phyloP scores from a whole-genome alignment of 2,888 invertebrate genomes.

The Synergus laeviventris region DNA sequence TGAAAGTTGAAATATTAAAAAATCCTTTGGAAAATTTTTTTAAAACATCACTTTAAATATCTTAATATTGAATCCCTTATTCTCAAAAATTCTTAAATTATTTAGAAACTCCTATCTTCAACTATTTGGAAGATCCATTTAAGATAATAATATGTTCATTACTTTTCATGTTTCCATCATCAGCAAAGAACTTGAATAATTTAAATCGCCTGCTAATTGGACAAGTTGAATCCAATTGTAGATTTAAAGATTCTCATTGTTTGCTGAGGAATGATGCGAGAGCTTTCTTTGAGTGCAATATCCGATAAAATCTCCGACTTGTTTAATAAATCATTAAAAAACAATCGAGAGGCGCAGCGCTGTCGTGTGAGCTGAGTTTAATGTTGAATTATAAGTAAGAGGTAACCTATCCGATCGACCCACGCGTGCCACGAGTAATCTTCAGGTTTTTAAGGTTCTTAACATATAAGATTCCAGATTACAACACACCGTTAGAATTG shows the following conservation, averaged over 20 bases:
- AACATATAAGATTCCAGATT: constrained; percentile 39
- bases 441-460: constrained; percentile 27
- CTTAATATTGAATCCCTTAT: too few relatives aligned
- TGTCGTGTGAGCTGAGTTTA: constrained; percentile 35
- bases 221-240: not conserved
- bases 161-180: not conserved
- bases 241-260: constrained; percentile 18
- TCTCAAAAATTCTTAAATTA: too few relatives aligned
- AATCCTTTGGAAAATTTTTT: too few relatives aligned
- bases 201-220: constrained; percentile 41
- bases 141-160: not conserved
- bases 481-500: constrained; percentile 37
- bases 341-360: constrained; percentile 40
- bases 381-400: constrained; percentile 40
- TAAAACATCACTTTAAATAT: too few relatives aligned
- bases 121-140: too few relatives aligned
- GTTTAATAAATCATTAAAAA: constrained; percentile 41
- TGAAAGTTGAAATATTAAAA: too few relatives aligned
- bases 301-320: constrained; percentile 27
- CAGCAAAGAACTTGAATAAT: not conserved
- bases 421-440: constrained; percentile 30
- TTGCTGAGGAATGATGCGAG: constrained; percentile 22
- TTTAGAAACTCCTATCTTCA: too few relatives aligned
- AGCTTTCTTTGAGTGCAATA: constrained; percentile 26
- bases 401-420: constrained; percentile 41